Conservation (phyloP, 1,140 invertebrate genomes). For the Bicyclus anynana region DNA sequence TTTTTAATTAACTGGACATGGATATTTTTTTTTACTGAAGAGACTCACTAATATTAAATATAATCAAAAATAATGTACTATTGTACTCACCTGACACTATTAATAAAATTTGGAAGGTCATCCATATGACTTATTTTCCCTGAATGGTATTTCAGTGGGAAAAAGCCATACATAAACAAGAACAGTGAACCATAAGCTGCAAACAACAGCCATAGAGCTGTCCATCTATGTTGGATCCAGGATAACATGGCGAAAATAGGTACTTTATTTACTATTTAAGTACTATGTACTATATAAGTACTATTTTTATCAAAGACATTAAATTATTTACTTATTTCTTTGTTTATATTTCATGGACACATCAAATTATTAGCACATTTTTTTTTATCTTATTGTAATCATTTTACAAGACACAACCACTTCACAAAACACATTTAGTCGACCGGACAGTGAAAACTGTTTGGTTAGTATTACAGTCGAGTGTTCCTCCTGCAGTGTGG, state of each 20-base stretch:
- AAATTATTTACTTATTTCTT: too few relatives aligned
- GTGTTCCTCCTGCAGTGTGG: not conserved
- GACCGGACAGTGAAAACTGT: not conserved
- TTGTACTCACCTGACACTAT: constrained; percentile 75
- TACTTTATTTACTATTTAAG: too few relatives aligned
- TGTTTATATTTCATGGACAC: not conserved
- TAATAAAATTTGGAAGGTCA: constrained; percentile 77
- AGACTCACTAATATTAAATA: too few relatives aligned
- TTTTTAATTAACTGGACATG: too few relatives aligned
- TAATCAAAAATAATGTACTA: too few relatives aligned
- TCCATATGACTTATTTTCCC: constrained; percentile 66
- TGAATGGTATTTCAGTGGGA: constrained; percentile 77
- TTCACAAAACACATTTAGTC: not conserved
- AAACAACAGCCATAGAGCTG: constrained; percentile 57
- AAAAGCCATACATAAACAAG: constrained; percentile 80
- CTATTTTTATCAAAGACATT: too few relatives aligned
- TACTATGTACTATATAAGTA: too few relatives aligned
- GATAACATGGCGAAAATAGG: constrained; percentile 42
- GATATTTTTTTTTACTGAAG: too few relatives aligned
- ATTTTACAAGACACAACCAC: too few relatives aligned
- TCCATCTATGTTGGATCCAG: constrained; percentile 65
- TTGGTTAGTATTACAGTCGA: constrained; percentile 4
- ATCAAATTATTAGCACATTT: not conserved
- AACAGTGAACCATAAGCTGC: constrained; percentile 52
- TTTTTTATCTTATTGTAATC: not conserved